These are phyloP conservation scores for Spodoptera exigua DNA, from an alignment of 2,888 invertebrate species.

Conservation along the genomic window DNA sequence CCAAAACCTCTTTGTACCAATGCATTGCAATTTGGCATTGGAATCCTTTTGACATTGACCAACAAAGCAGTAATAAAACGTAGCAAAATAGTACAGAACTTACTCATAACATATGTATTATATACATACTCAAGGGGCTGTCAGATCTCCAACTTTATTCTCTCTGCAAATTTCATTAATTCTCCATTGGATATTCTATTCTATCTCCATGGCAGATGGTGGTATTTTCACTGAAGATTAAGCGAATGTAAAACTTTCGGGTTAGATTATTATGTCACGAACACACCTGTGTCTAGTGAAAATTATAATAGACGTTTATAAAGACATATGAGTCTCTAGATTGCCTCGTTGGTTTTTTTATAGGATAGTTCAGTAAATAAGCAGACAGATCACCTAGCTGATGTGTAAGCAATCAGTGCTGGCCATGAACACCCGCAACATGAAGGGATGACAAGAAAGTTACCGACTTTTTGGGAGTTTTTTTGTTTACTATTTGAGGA, in stretches of 20 bases:
- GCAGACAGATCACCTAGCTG: too few species aligned
- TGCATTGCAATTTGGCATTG: too few species aligned
- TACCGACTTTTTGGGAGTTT: too few species aligned
- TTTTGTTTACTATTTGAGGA: too few species aligned
- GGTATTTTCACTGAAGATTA: not conserved
- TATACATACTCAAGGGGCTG: conserved; percentile 12
- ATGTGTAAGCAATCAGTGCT: too few species aligned
- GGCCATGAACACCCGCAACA: too few species aligned
- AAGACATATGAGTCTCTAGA: not conserved
- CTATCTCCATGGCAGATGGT: not conserved
- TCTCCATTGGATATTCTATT: conserved; percentile 2
- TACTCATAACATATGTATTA: not conserved
- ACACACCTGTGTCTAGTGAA: conserved; percentile 16
- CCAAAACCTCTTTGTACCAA: too few species aligned
- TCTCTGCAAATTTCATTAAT: not conserved
- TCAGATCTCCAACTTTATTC: conserved; percentile 5
- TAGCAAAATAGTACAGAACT: too few species aligned
- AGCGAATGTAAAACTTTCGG: conserved; percentile 1
- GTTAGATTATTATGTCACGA: conserved; percentile 27
- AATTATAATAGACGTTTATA: conserved; percentile 14
- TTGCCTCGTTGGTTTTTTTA: not conserved
- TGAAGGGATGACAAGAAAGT: too few species aligned
- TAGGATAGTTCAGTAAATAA: too few species aligned
- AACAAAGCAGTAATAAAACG: too few species aligned
- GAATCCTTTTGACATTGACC: too few species aligned